Base-by-base conservation (phyloP, 92 coral and sea anemone genomes). In the Porites lobata region DNA sequence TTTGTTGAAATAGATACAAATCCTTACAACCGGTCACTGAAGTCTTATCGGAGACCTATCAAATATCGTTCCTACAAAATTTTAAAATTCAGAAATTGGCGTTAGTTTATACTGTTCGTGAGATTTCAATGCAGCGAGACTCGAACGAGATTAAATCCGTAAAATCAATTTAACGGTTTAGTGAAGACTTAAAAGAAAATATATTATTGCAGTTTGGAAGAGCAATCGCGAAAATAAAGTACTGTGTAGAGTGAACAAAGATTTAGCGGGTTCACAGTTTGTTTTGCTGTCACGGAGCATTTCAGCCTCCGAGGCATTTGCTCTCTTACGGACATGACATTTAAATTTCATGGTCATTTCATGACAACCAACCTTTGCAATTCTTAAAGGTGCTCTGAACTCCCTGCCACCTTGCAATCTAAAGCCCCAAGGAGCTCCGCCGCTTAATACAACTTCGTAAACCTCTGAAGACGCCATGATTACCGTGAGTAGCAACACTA, bases 371-470 rank as follows among this genome's bases (percentile, higher is more conserved):
- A 96, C 99, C 95, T 96, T 96, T 24, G 99, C 99, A 71, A 96
- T 96, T 68, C 96, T 90, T 64, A 96, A 86, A 62, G 99, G 99
- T 66, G 99, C 99, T 70, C 99, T 79, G 65, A 96, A 96, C 87
- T 96, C 99, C 51, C 91, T 96, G 29, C 99, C 99, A 81, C 99
- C 99, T 65, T 96, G 99, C 50, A 96, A 90, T 69, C 99, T 77
- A 87, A 96, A 96, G 69, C 99, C 99, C 99, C 99, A 96, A 64
- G 99, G 99, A 18, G 96, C 95, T 54, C 99, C 99, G 54, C 99
- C 99, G 75, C 88, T 84, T n/a, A 96, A 85, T 50, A 91, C 90
- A 69, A 95, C 98, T 90, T 96, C 96, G 80, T 88, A 94, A 68
- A 73, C 92, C 72, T 96, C 98, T 32, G 96, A 38, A 79, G 98